These are phyloP conservation scores for Cuniculus paca DNA, from an alignment of 2,797 vertebrate genomes.

Conservation along the genomic window DNA sequence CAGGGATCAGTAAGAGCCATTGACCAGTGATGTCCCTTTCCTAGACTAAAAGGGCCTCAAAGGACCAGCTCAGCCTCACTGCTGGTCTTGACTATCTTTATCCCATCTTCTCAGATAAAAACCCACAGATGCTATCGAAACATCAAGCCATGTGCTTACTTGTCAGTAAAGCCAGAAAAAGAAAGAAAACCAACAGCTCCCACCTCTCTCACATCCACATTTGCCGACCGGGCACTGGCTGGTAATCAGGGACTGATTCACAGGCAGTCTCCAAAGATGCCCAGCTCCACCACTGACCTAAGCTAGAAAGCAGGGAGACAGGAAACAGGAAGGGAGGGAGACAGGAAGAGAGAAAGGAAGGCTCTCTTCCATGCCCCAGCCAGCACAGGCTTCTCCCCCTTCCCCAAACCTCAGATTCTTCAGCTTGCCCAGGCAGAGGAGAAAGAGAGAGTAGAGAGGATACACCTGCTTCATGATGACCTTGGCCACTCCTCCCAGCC, in stretches of 20 bases:
- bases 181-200: neutral
- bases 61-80: neutral
- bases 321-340: neutral
- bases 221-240: neutral
- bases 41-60: neutral
- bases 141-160: neutral
- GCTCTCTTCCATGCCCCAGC: neutral
- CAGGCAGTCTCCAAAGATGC: neutral
- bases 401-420: neutral
- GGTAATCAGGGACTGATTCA: neutral
- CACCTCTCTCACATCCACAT: neutral
- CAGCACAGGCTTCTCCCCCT: neutral
- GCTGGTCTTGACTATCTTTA: neutral
- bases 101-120: neutral
- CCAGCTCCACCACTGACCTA: neutral
- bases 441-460: neutral
- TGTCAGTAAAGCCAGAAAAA: neutral
- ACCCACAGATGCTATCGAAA: neutral
- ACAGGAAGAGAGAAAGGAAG: neutral
- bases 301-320: no score
- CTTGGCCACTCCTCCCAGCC: neutral
- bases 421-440: neutral
- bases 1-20: neutral
- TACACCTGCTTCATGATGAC: neutral
- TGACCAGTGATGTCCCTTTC: neutral